Base-by-base conservation (phyloP, 2,888 invertebrate species). In the Coleophora flavipennella region DNA sequence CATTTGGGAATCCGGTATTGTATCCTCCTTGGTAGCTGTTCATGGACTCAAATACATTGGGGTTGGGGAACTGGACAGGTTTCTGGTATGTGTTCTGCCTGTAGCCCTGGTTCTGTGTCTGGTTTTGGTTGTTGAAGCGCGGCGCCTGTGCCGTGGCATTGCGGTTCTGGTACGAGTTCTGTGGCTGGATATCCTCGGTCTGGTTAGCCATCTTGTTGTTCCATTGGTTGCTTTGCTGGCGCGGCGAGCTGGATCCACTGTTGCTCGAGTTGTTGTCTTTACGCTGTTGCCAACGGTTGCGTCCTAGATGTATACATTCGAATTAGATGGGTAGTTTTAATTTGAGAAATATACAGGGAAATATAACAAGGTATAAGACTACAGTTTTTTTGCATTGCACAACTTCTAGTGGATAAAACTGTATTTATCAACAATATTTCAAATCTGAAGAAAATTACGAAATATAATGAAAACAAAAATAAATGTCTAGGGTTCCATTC, bases 221-320 rank as follows among this genome's bases (percentile, higher is more conserved):
- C 85, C 85, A 85, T 44, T 85, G 85, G 57, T 85, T 85, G 50
- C 81, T 78, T 42, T 79, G 76, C 65, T 87, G 76, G 42, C 86
- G 76, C 0, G 85, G 85, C n/a, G 85, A 81, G 50, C 74, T 78
- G 1, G 79, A 75, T 6, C 81, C 83, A 46, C 78, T 81, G 52
- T 77, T 78, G 20, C 20, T 20, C 3, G 20, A 20, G 44, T 83
- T 81, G 45, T 84, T 81, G 50, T 86, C 88, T 48, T 88, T 86
- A 48, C 87, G 87, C 60, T 88, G 88, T 50, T 87, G 87, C 89
- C 90, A 90, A 45, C 87, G 88, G 49, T 87, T 89, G 44, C 81
- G 86, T 45, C 85, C 88, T 76, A 62, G 50, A 6, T 20, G 20
- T 6, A 20, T 4, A 20, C 3, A 20, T 4, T 4, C 20, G 6